phyloP scores from a whole-genome alignment of 2,797 vertebrate species.

The Sebastolobus altivelis region DNA sequence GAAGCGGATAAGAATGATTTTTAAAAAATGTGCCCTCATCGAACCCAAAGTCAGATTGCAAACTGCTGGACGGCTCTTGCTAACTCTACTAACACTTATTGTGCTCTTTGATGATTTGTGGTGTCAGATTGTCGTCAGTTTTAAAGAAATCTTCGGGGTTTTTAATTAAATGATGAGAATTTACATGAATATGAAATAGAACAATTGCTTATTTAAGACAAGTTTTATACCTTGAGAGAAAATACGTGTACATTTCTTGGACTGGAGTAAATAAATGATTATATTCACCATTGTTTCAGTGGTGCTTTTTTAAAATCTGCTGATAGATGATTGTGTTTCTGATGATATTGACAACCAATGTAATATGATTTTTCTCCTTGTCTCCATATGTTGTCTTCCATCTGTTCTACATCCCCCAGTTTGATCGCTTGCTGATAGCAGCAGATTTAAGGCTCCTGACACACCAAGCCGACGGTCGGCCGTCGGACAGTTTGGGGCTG shows the following conservation, averaged over 20 bases:
- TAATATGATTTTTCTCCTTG: too few relatives aligned
- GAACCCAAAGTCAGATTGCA: constrained; percentile 59
- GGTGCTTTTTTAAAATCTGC: not conserved
- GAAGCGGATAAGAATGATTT: constrained; percentile 1
- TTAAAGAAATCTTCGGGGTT: constrained; percentile 63
- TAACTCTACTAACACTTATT: constrained; percentile 46
- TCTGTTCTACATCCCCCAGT: too few relatives aligned
- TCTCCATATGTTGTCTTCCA: too few relatives aligned
- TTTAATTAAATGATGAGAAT: constrained; percentile 54
- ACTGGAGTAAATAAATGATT: constrained; percentile 75
- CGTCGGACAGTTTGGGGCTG: too few relatives aligned
- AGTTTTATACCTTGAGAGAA: constrained; percentile 74
- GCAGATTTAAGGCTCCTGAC: too few relatives aligned
- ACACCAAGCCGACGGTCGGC: too few relatives aligned
- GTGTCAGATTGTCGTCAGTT: constrained; percentile 41
- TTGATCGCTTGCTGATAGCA: too few relatives aligned
- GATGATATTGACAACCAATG: not conserved
- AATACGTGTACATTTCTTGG: constrained; percentile 64
- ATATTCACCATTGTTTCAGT: constrained; percentile 48
- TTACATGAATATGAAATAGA: constrained; percentile 57
- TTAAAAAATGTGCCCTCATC: not conserved
- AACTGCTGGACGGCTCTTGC: constrained; percentile 76
- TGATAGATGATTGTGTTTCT: constrained; percentile 9
- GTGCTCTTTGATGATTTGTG: constrained; percentile 49
- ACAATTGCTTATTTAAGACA: constrained; percentile 73